A percentile compares a stretch with the other conserved stretches of the same genome.
Evolutionary conservation across 2,888 invertebrate species (phyloP).

Genomic region (Drosophila paramelanica): DNA sequence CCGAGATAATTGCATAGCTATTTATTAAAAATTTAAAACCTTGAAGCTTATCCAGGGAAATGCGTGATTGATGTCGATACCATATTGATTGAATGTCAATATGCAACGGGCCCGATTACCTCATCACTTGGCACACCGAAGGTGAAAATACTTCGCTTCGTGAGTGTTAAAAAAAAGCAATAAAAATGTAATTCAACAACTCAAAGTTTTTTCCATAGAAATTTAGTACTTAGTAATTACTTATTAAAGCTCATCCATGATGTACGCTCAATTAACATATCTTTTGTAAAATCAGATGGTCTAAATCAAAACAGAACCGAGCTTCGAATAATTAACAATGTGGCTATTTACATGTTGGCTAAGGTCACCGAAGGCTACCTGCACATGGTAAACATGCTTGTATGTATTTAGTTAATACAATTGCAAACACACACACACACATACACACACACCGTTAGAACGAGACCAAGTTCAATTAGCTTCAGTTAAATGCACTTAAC

Average conservation of each 20-base stretch:
- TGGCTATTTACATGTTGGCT: slow-evolving; percentile 36
- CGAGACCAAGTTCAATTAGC: slow-evolving; percentile 56
- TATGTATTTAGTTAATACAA: slow-evolving; percentile 13
- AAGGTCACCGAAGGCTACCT: slow-evolving; percentile 17
- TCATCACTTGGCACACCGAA: background rate
- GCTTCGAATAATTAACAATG: slow-evolving; percentile 36
- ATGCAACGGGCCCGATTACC: background rate
- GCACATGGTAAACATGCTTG: background rate
- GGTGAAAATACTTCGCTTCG: background rate
- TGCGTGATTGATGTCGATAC: slow-evolving; percentile 31
- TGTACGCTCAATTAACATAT: background rate
- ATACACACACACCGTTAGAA: slow-evolving; percentile 19
- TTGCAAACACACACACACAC: background rate
- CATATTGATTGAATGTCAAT: slow-evolving; percentile 39
- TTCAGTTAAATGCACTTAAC: slow-evolving; percentile 60
- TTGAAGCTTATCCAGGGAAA: slow-evolving; percentile 56
- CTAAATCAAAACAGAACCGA: slow-evolving; percentile 13
- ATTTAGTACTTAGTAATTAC: no score
- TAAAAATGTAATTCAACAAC: no score
- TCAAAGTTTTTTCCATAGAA: no score
- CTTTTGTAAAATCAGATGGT: slow-evolving; percentile 1
- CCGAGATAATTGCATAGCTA: background rate
- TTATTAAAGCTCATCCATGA: no score
- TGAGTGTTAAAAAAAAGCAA: background rate
- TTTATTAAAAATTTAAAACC: background rate